Conservation (phyloP, 2,888 invertebrate genomes). For the Polyommatus iphigenia region DNA sequence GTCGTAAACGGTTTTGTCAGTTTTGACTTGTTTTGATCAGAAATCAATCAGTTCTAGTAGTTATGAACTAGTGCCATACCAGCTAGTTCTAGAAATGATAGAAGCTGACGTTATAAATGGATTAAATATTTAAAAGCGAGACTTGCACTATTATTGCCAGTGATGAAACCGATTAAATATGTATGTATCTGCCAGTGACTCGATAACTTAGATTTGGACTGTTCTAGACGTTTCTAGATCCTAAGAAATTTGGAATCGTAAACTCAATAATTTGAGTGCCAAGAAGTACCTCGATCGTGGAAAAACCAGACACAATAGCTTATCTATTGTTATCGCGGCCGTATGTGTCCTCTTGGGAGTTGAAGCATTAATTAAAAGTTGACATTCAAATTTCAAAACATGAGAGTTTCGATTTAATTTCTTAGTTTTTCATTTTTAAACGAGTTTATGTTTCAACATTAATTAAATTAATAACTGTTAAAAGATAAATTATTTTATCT, state of each 20-base stretch:
- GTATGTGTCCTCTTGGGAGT: no score
- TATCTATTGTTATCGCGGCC: no score
- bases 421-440: neutral
- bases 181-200: neutral
- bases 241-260: neutral
- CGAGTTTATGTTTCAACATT: no score
- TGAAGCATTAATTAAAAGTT: neutral
- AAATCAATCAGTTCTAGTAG: neutral
- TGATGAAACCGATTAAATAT: slow-evolving; percentile 8
- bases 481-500: no score
- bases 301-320: no score
- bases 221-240: neutral
- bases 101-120: neutral
- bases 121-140: slow-evolving; percentile 3
- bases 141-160: slow-evolving; percentile 2
- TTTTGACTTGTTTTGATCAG: neutral
- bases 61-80: neutral
- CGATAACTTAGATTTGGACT: neutral
- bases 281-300: no score
- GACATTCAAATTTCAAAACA: neutral
- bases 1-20: neutral
- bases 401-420: neutral
- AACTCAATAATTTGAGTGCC: neutral
- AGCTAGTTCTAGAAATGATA: neutral
- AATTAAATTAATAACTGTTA: no score